Conservation (phyloP, 2,113 vertebrate genomes). For the Mesitornis unicolor region DNA sequence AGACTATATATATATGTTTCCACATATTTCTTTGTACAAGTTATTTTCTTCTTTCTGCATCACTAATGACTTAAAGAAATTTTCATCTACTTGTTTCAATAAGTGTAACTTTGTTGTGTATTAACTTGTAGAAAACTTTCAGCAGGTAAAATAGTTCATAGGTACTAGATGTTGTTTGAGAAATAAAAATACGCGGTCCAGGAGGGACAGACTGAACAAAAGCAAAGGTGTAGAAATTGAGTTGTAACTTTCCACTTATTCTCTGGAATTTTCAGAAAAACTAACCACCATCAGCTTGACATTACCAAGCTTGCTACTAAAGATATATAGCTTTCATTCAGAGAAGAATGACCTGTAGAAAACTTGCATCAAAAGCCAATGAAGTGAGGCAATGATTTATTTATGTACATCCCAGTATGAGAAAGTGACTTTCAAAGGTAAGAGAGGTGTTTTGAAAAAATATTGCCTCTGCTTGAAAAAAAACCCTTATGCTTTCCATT, state of each 20-base stretch:
- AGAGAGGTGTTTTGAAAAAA: neutral
- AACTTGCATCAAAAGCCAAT: constrained; percentile 29
- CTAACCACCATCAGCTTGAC: neutral
- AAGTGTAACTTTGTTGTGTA: neutral
- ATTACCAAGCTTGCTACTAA: constrained; percentile 7
- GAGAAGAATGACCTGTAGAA: constrained; percentile 21
- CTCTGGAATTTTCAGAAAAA: neutral
- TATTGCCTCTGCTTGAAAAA: neutral
- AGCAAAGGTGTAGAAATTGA: neutral
- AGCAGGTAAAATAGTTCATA: neutral
- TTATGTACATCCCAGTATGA: neutral
- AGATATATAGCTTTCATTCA: constrained; percentile 13
- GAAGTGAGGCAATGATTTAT: constrained; percentile 41
- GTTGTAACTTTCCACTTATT: neutral
- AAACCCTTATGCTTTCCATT: neutral
- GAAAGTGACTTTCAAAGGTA: constrained; percentile 25
- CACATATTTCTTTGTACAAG: neutral
- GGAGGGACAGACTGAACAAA: neutral
- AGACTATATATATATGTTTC: neutral
- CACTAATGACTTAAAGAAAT: neutral
- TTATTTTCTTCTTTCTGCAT: neutral
- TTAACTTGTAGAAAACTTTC: neutral
- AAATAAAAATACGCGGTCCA: neutral
- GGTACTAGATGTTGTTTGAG: neutral
- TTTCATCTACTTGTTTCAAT: neutral